Conservation (phyloP, 2,888 invertebrate species). For the Sipha maydis region DNA sequence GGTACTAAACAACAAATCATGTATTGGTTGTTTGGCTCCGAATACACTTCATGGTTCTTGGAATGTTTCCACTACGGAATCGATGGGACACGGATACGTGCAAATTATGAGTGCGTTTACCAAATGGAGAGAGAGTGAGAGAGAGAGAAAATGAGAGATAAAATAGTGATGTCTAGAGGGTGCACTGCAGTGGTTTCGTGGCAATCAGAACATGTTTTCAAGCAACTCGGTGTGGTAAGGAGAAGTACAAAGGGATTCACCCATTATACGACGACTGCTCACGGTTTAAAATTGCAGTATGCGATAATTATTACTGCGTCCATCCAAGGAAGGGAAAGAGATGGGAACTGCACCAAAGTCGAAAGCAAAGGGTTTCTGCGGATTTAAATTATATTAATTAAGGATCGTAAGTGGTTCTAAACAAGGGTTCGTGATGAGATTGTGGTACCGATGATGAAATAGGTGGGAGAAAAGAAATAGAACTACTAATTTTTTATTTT, state of each 20-base stretch:
- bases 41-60: conserved; percentile 40
- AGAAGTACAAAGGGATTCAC: neutral
- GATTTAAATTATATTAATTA: neutral
- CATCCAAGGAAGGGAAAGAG: neutral
- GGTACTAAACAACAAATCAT: conserved; percentile 13
- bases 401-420: neutral
- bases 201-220: neutral
- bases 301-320: conserved; percentile 22
- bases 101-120: neutral
- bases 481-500: neutral
- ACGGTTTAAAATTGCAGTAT: neutral
- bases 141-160: neutral
- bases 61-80: conserved; percentile 48
- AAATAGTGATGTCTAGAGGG: neutral
- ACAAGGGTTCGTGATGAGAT: too few species aligned
- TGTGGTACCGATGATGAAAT: neutral
- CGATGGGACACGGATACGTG: conserved; percentile 4
- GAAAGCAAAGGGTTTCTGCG: neutral
- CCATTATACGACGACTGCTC: neutral
- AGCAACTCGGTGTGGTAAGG: neutral
- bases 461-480: neutral
- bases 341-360: neutral
- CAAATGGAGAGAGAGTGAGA: neutral
- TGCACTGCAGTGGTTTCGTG: neutral
- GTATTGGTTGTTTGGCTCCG: conserved; percentile 32